Evolutionary conservation across 1,140 invertebrate species (phyloP).

Genomic region (Sipha flava): DNA sequence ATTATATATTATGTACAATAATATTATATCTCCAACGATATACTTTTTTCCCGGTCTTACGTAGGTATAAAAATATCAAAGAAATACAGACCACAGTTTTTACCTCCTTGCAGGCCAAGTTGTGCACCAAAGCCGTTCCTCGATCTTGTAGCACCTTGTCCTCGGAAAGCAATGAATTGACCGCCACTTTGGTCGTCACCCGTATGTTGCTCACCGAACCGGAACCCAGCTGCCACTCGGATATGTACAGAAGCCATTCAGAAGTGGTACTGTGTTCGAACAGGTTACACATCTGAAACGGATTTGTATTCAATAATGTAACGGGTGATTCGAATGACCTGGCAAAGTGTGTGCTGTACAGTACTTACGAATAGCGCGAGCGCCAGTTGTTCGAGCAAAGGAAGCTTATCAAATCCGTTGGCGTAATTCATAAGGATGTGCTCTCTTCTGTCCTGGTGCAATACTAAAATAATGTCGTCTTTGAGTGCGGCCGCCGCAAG

Average conservation of each 20-base stretch:
- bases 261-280: constrained; percentile 81
- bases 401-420: constrained; percentile 67
- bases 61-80: background rate
- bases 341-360: too few species aligned
- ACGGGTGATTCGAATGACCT: too few species aligned
- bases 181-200: constrained; percentile 81
- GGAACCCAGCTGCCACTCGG: constrained; percentile 71
- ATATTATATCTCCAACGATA: too few species aligned
- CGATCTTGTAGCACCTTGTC: constrained; percentile 61
- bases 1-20: too few species aligned
- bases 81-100: constrained; percentile 87
- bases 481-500: constrained; percentile 68
- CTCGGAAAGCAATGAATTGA: constrained; percentile 72
- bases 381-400: constrained; percentile 66
- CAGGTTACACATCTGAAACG: constrained; percentile 71
- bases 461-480: constrained; percentile 78
- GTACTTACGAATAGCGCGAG: constrained; percentile 69
- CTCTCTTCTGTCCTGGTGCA: constrained; percentile 81
- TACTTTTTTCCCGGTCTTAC: too few species aligned
- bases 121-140: constrained; percentile 80
- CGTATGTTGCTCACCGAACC: constrained; percentile 76
- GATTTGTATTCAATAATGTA: too few species aligned
- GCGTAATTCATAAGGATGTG: constrained; percentile 86
- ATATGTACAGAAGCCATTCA: constrained; percentile 88
- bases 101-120: constrained; percentile 90